A percentile compares a stretch with the other conserved stretches of the same genome.
Conservation (phyloP, 2,797 vertebrate genomes). For the Sphenodon punctatus region DNA sequence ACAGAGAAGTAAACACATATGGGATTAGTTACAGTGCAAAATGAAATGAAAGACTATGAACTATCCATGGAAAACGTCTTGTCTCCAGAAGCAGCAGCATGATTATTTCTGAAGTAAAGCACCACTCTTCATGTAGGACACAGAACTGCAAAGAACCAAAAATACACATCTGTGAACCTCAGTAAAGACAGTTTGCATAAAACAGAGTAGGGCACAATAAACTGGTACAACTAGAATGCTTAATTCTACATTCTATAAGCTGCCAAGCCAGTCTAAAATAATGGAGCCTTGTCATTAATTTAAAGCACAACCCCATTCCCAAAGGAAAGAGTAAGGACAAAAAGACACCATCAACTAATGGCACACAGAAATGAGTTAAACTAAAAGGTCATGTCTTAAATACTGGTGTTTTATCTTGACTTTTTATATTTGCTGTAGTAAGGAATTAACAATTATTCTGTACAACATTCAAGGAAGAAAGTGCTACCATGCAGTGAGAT, state of each 20-base stretch:
- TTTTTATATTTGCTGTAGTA: not conserved
- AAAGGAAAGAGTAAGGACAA: constrained; percentile 10
- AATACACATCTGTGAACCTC: not conserved
- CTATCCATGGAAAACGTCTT: constrained; percentile 45
- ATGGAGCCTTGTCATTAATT: constrained; percentile 14
- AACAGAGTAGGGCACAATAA: not conserved
- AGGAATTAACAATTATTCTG: not conserved
- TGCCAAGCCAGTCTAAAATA: constrained; percentile 21
- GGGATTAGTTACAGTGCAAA: constrained; percentile 63
- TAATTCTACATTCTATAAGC: constrained; percentile 26
- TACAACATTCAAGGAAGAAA: not conserved
- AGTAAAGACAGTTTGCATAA: not conserved
- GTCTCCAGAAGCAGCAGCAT: constrained; percentile 34
- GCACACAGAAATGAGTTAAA: constrained; percentile 71
- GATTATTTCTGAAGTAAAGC: constrained; percentile 18
- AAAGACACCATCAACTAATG: constrained; percentile 32
- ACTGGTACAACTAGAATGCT: constrained; percentile 32
- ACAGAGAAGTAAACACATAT: constrained; percentile 48
- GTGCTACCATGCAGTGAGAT: not conserved
- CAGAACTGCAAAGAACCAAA: constrained; percentile 84
- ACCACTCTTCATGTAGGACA: constrained; percentile 88
- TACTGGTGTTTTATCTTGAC: not conserved
- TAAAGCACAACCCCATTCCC: constrained; percentile 18
- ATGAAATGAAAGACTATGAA: constrained; percentile 46
- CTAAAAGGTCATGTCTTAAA: constrained; percentile 68